Conservation (phyloP, 2,888 invertebrate species). For the Petrolisthes manimaculis region DNA sequence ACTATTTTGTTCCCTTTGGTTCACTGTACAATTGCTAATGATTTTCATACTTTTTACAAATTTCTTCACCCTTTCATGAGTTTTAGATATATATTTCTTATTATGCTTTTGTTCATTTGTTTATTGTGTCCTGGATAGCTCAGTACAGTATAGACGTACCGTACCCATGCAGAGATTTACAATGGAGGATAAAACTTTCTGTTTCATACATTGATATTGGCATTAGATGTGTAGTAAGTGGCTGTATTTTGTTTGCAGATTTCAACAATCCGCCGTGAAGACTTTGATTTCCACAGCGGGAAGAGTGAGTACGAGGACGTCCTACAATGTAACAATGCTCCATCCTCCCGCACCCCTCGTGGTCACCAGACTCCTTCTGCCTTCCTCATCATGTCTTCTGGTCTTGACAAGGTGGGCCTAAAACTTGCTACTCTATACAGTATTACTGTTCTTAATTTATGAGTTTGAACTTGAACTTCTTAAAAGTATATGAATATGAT, state of each 20-base stretch:
- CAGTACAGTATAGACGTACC: too few species aligned
- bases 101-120: too few species aligned
- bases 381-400: constrained; percentile 86
- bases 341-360: constrained; percentile 79
- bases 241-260: constrained; percentile 36
- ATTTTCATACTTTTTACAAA: too few species aligned
- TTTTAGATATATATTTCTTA: too few species aligned
- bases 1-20: too few species aligned
- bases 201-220: too few species aligned
- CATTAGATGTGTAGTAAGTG: too few species aligned
- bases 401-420: constrained; percentile 78
- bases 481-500: neutral
- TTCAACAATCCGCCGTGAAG: constrained; percentile 79
- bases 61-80: too few species aligned
- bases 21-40: too few species aligned
- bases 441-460: neutral
- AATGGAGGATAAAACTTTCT: too few species aligned
- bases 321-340: constrained; percentile 80
- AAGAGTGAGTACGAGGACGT: constrained; percentile 87
- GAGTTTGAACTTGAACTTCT: neutral
- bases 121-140: too few species aligned
- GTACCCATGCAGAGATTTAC: too few species aligned
- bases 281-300: constrained; percentile 77
- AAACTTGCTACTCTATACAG: neutral
- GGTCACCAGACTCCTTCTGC: constrained; percentile 91